Percentiles rank a stretch among this genome's conserved stretches.
phyloP scores from a whole-genome alignment of 92 coral and sea anemone species.

The Parazoanthus darwini region DNA sequence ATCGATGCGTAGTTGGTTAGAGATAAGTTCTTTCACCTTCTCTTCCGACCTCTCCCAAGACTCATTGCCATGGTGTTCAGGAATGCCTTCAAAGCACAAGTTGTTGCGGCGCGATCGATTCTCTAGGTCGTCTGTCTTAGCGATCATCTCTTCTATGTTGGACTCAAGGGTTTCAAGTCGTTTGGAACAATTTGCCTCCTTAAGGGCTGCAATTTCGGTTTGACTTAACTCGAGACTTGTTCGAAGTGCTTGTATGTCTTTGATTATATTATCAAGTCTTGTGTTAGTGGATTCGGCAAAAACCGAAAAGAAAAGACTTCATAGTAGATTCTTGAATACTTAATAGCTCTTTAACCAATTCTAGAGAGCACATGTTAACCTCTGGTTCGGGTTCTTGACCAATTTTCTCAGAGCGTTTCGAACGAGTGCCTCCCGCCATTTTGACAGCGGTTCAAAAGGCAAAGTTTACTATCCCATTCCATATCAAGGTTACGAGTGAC shows the following conservation, averaged over 20 bases:
- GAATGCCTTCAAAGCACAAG: neutral
- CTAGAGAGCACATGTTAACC: neutral
- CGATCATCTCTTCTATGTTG: neutral
- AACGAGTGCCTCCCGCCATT: neutral
- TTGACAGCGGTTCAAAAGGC: no score
- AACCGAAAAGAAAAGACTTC: neutral
- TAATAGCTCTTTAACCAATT: neutral
- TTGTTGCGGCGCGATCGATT: neutral
- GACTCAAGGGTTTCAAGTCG: neutral
- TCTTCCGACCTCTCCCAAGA: neutral
- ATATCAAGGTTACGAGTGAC: no score
- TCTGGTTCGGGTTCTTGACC: neutral
- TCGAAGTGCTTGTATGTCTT: neutral
- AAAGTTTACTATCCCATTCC: no score
- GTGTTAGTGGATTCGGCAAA: neutral
- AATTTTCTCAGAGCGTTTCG: neutral
- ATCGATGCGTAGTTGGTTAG: conserved; percentile 10
- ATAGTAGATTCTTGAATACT: neutral
- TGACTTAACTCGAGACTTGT: neutral
- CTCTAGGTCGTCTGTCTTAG: neutral
- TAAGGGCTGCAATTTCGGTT: neutral
- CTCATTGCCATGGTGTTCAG: neutral
- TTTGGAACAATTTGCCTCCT: neutral
- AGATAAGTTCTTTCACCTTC: conserved; percentile 17
- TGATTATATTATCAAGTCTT: conserved; percentile 1